phyloP scores from a whole-genome alignment of 2,113 vertebrate genomes.

The Nestor notabilis region DNA sequence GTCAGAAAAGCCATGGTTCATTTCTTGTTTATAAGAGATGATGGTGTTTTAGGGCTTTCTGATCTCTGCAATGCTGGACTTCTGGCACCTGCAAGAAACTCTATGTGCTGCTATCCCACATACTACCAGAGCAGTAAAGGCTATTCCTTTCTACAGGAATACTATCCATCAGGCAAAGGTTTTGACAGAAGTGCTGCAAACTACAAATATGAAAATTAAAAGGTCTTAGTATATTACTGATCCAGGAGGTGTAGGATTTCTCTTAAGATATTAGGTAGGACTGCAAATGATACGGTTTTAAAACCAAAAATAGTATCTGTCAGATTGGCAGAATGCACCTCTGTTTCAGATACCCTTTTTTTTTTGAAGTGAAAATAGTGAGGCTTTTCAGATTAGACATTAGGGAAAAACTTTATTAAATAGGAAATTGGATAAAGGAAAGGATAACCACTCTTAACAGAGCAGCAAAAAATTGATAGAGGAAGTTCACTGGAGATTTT shows the following conservation, averaged over 20 bases:
- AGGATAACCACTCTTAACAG: not conserved
- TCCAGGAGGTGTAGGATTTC: not conserved
- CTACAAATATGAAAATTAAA: not conserved
- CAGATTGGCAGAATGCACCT: not conserved
- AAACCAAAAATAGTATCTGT: not conserved
- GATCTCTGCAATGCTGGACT: not conserved
- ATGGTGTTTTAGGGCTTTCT: not conserved
- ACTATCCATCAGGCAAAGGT: not conserved
- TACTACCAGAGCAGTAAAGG: not conserved
- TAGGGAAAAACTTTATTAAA: not conserved
- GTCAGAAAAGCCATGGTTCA: not conserved
- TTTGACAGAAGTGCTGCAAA: not conserved
- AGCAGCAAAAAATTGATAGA: not conserved
- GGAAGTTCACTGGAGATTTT: not conserved
- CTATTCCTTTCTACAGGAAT: not conserved
- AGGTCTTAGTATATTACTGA: not conserved
- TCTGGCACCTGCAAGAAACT: not conserved
- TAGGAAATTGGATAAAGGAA: not conserved
- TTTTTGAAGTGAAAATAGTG: not conserved
- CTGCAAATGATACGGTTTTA: not conserved
- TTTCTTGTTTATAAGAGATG: not conserved
- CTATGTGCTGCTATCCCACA: not conserved
- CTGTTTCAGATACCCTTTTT: not conserved
- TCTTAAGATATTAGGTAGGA: not conserved
- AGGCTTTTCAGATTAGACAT: not conserved